Conservation (phyloP, 2,888 invertebrate genomes). For the Trachelus stipa region DNA sequence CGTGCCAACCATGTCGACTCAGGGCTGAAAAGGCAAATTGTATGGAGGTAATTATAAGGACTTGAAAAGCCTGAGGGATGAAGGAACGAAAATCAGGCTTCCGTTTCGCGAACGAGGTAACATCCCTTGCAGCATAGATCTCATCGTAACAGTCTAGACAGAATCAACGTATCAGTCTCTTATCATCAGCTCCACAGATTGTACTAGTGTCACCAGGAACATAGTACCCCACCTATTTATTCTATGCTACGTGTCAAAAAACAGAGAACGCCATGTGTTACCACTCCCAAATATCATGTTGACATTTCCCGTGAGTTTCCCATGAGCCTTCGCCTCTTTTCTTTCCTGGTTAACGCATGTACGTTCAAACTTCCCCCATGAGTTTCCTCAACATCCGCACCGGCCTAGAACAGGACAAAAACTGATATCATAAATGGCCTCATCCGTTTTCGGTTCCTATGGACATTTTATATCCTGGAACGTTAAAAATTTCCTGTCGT, state of each 20-base stretch:
- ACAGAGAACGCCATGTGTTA: background rate
- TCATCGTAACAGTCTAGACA: background rate
- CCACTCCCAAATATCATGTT: background rate
- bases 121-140: background rate
- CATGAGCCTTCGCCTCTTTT: background rate
- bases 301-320: background rate
- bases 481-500: background rate
- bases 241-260: background rate
- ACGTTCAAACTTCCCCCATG: background rate
- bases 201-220: background rate
- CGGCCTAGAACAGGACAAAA: background rate
- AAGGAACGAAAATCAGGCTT: background rate
- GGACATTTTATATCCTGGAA: background rate
- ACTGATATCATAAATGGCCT: background rate
- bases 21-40: background rate
- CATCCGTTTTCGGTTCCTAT: background rate
- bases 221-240: background rate
- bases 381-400: background rate
- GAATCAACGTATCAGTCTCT: background rate
- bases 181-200: background rate
- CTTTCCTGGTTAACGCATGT: background rate
- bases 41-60: background rate
- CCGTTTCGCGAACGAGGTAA: background rate
- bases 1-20: background rate
- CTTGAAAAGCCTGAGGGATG: background rate